Conservation (phyloP, 2,888 invertebrate species). For the Synergus gifuensis region DNA sequence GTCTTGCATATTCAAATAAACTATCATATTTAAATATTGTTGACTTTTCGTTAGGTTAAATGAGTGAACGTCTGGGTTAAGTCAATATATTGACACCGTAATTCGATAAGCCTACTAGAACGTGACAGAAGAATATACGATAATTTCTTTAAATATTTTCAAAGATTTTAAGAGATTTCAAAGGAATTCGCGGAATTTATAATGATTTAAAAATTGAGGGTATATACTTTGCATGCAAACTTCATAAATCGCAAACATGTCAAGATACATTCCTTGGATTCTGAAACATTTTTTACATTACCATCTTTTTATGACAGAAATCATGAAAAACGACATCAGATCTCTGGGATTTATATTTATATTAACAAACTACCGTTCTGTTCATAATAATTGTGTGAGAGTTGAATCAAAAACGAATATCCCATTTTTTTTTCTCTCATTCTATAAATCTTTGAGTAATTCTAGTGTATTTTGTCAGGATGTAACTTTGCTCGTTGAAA, state of each 20-base stretch:
- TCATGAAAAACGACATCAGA: background rate
- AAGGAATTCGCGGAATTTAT: no score
- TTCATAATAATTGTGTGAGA: background rate
- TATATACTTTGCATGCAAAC: no score
- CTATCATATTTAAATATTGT: background rate
- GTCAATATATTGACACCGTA: conserved; percentile 8
- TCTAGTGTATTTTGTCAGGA: conserved; percentile 21
- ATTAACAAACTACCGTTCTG: no score
- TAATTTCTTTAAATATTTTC: no score
- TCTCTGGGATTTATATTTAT: no score
- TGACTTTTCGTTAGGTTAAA: background rate
- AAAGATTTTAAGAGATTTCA: no score
- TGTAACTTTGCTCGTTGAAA: conserved; percentile 2
- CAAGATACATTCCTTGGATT: no score
- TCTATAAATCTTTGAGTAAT: background rate
- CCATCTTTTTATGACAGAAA: background rate
- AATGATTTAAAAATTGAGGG: no score
- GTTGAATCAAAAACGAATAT: background rate
- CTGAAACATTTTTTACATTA: background rate
- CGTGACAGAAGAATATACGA: background rate
- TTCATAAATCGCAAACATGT: no score
- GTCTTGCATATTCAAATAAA: background rate
- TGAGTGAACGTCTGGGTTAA: conserved; percentile 6
- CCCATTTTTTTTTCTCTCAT: background rate
- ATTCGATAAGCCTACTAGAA: conserved; percentile 6